These are phyloP conservation scores for Bradypodion pumilum DNA, from an alignment of 2,797 vertebrate genomes.

Conservation along the genomic window DNA sequence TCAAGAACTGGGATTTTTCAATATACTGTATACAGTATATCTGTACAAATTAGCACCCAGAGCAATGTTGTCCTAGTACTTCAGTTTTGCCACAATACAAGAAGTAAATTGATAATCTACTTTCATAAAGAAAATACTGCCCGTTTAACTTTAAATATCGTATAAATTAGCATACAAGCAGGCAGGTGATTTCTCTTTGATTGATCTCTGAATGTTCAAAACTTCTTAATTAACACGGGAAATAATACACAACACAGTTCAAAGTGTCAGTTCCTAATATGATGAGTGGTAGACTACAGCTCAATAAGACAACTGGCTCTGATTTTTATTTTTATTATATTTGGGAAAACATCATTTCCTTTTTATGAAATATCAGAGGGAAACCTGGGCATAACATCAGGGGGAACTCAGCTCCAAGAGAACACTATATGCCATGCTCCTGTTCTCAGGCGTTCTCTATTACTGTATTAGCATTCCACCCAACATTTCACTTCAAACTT, in stretches of 20 bases:
- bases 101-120: conserved; percentile 6
- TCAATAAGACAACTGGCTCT: too few species aligned
- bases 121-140: conserved; percentile 7
- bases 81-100: background rate
- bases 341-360: background rate
- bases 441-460: too few species aligned
- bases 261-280: background rate
- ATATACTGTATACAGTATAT: background rate
- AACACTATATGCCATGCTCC: background rate
- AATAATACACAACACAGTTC: background rate
- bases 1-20: background rate
- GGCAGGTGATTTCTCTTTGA: conserved; percentile 5
- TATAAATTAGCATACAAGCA: background rate
- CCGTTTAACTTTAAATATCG: conserved; percentile 11
- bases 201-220: background rate
- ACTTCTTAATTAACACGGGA: background rate
- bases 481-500: background rate
- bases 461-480: background rate
- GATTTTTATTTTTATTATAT: too few species aligned
- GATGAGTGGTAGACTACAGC: background rate
- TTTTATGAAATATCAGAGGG: background rate
- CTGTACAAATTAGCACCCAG: background rate
- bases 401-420: background rate
- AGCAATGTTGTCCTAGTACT: background rate
- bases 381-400: background rate